Evolutionary conservation across 2,113 vertebrate species (phyloP).

Genomic region (Nipponia nippon): DNA sequence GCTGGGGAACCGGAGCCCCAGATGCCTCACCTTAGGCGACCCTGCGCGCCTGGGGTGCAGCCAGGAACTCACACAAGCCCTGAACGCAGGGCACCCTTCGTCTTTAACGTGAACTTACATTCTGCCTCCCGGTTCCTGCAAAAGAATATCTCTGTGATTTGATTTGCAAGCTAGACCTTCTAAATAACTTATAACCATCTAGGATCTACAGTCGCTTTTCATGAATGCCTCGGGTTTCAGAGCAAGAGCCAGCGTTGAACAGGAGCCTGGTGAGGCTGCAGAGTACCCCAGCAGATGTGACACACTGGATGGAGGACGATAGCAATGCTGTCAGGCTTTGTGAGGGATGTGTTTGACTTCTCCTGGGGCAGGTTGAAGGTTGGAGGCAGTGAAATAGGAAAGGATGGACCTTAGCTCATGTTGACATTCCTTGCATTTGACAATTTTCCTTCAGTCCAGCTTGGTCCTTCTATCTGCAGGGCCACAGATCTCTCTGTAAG

Average conservation of each 20-base stretch:
- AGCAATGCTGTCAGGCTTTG: neutral
- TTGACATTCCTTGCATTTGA: neutral
- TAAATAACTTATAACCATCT: neutral
- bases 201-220: neutral
- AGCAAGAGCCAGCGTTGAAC: neutral
- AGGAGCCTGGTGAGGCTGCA: neutral
- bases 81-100: neutral
- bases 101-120: neutral
- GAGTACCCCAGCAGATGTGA: neutral
- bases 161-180: neutral
- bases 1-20: neutral
- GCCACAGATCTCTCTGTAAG: neutral
- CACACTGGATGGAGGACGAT: accelerated
- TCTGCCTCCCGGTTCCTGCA: neutral
- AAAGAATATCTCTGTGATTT: neutral
- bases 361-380: neutral
- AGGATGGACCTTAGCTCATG: neutral
- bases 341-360: neutral
- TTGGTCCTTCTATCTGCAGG: neutral
- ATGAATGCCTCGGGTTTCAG: neutral
- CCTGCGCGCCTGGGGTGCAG: neutral
- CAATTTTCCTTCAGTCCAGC: neutral
- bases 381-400: neutral
- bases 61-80: neutral
- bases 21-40: constrained; percentile 3